Conservation (phyloP, 2,888 invertebrate genomes). For the Melanophora roralis region DNA sequence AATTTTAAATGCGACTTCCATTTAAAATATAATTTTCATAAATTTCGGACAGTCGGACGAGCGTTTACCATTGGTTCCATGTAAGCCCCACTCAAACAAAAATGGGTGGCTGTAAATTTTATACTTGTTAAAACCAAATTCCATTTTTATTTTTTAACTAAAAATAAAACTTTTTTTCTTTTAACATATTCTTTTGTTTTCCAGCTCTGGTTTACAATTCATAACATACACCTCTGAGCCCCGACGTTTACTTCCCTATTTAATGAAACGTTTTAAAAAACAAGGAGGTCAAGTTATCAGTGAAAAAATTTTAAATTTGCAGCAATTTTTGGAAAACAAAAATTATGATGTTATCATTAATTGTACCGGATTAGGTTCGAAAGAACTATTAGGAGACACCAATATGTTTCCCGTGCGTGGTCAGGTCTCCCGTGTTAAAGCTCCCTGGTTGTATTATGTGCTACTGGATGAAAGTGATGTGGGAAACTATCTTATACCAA, state of each 20-base stretch:
- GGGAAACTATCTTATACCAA: conserved; percentile 87
- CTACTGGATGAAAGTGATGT: conserved; percentile 80
- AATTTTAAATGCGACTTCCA: no score
- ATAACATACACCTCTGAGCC: conserved; percentile 84
- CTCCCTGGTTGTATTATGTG: conserved; percentile 82
- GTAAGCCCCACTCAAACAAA: no score
- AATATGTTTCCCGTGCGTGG: conserved; percentile 84
- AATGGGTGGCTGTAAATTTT: no score
- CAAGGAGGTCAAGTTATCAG: conserved; percentile 80
- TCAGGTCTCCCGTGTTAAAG: conserved; percentile 84
- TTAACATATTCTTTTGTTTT: background rate
- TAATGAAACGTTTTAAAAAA: conserved; percentile 81
- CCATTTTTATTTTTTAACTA: no score
- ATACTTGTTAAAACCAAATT: no score
- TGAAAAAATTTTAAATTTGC: conserved; percentile 79
- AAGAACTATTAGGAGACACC: conserved; percentile 81
- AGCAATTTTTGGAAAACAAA: conserved; percentile 75
- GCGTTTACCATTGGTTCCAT: no score
- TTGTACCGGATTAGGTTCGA: conserved; percentile 84
- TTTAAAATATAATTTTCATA: no score
- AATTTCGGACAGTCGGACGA: no score
- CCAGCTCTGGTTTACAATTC: conserved; percentile 81
- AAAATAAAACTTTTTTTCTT: no score
- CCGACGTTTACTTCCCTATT: conserved; percentile 81
- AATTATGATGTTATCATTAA: conserved; percentile 86